A percentile compares a stretch with the other conserved stretches of the same genome.
phyloP scores from a whole-genome alignment of 2,888 invertebrate species.

The Lagria hirta region DNA sequence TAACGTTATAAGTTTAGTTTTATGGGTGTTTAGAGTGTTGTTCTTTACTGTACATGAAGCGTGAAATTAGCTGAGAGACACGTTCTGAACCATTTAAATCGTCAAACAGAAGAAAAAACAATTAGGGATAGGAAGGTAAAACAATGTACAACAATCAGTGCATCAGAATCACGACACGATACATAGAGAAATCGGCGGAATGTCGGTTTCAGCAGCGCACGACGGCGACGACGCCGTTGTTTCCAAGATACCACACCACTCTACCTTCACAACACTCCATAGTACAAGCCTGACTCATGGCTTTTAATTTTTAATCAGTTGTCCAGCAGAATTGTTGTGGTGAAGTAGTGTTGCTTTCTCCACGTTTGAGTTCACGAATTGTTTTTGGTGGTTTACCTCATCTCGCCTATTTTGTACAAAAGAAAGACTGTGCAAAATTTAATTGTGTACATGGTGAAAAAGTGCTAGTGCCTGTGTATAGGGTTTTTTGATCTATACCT shows the following conservation, averaged over 20 bases:
- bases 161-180: slow-evolving; percentile 7
- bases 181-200: slow-evolving; percentile 19
- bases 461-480: slow-evolving; percentile 9
- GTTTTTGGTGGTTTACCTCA: slow-evolving; percentile 8
- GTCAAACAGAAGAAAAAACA: no score
- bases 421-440: slow-evolving; percentile 4
- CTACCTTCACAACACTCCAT: slow-evolving; percentile 36
- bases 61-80: no score
- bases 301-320: slow-evolving; percentile 38
- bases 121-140: no score
- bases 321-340: slow-evolving; percentile 22
- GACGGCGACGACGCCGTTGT: slow-evolving; percentile 17
- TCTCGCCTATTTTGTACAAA: slow-evolving; percentile 1
- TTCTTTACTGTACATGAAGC: no score
- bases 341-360: slow-evolving; percentile 8
- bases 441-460: no score
- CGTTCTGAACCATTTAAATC: no score
- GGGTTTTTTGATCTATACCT: slow-evolving; percentile 1
- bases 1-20: no score
- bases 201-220: slow-evolving; percentile 20
- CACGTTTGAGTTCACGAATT: slow-evolving; percentile 2
- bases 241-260: slow-evolving; percentile 34
- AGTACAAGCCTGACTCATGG: slow-evolving; percentile 37
- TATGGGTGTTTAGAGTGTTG: no score
- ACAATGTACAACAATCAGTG: no score